Evolutionary conservation across 2,888 invertebrate genomes (phyloP).

Genomic region (Nomada ferruginata): DNA sequence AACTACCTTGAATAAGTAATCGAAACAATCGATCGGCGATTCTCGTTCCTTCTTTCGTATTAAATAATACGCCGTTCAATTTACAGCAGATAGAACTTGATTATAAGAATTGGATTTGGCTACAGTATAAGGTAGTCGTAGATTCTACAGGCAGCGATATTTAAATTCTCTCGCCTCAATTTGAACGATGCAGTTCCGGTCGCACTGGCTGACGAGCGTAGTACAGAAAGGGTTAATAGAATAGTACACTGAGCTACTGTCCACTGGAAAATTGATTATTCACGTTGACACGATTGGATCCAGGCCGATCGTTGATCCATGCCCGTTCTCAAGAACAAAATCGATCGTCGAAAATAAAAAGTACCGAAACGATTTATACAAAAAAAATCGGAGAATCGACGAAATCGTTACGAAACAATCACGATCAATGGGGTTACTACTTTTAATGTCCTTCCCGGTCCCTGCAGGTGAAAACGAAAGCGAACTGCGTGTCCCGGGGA

Average conservation of each 20-base stretch:
- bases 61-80: background rate
- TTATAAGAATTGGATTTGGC: background rate
- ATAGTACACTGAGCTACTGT: background rate
- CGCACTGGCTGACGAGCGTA: conserved; percentile 33
- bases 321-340: background rate
- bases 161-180: conserved; percentile 9
- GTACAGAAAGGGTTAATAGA: conserved; percentile 12
- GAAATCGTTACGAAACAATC: background rate
- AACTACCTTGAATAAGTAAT: background rate
- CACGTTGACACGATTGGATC: background rate
- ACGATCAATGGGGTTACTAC: conserved; percentile 29
- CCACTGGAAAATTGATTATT: conserved; percentile 36
- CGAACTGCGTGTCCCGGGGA: conserved; percentile 23
- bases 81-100: no score
- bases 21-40: background rate
- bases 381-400: background rate
- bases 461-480: conserved; percentile 40
- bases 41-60: conserved; percentile 12
- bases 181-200: conserved; percentile 34
- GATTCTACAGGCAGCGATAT: background rate
- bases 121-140: background rate
- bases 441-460: conserved; percentile 11
- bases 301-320: background rate
- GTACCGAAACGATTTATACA: background rate
- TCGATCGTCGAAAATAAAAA: background rate